Evolutionary conservation across 2,888 invertebrate genomes (phyloP).

Genomic region (Acrobasis repandana): DNA sequence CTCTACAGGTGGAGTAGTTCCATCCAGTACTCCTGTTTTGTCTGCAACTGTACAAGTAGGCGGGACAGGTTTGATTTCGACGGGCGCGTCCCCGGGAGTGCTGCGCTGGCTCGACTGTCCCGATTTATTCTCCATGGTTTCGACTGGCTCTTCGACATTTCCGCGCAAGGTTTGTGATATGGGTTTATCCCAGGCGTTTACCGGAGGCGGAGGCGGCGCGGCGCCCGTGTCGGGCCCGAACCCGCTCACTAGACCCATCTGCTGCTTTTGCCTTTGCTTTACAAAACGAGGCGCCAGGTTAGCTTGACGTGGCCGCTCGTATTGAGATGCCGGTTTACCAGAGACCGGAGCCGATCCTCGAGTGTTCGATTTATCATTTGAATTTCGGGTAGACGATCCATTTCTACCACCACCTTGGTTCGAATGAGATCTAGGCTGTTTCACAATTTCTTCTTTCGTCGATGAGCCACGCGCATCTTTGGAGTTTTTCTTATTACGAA

Average conservation of each 20-base stretch:
- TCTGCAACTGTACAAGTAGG: constrained; percentile 59
- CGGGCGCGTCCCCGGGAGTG: constrained; percentile 66
- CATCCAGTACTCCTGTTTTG: constrained; percentile 85
- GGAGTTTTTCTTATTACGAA: constrained; percentile 89
- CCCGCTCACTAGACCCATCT: constrained; percentile 67
- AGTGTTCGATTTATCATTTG: constrained; percentile 65
- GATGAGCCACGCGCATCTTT: constrained; percentile 80
- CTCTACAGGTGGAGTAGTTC: constrained; percentile 90
- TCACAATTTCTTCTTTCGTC: constrained; percentile 63
- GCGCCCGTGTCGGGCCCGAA: constrained; percentile 80
- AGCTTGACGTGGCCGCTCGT: constrained; percentile 80
- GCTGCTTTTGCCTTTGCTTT: constrained; percentile 86
- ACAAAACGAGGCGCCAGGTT: constrained; percentile 90
- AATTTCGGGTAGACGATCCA: constrained; percentile 68
- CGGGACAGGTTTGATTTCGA: constrained; percentile 56
- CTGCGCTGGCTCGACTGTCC: constrained; percentile 73
- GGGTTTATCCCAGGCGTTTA: constrained; percentile 94
- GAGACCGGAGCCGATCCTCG: constrained; percentile 62
- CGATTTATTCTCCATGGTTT: constrained; percentile 61
- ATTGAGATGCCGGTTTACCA: constrained; percentile 63
- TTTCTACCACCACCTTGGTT: constrained; percentile 74
- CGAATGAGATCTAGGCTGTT: constrained; percentile 73
- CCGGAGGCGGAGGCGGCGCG: constrained; percentile 86
- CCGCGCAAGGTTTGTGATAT: constrained; percentile 86
- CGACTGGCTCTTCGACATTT: constrained; percentile 70